Evolutionary conservation across 2,797 vertebrate genomes (phyloP), one percentile per base, ranked within the genome.

Genomic region (Anabas testudineus): DNA sequence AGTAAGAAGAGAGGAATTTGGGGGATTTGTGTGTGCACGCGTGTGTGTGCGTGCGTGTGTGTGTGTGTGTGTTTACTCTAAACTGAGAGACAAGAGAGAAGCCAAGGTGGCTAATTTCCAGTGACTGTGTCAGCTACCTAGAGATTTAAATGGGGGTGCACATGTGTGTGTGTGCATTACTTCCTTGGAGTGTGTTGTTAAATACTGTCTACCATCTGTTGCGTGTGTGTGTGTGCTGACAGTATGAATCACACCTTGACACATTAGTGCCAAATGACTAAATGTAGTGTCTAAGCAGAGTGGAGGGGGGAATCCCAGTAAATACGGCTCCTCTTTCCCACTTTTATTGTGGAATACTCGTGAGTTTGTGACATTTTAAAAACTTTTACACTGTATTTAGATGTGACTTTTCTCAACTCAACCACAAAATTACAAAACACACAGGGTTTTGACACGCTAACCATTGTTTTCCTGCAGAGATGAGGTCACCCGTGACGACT

Each of bases 221-320:
- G 46, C 45, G 16, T 55, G 26, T 62, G 67, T 55, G 41, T 74
- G 66, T 67, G 74, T 42, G 53, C 34, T 74, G 49, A 67, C 61
- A 64, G 61, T n/a, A 53, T 91, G 80, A 87, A 84, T 88, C 77
- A 71, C 70, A 81, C 34, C 65, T 65, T 66, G 67, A 78, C 67
- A 74, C 55, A 66, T 51, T 60, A 42, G 26, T n/a, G n/a, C n/a
- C n/a, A n/a, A n/a, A n/a, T n/a, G n/a, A n/a, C n/a, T n/a, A n/a
- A n/a, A n/a, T n/a, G n/a, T n/a, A n/a, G n/a, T 34, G 43, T 62
- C 61, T 16, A 7, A 21, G 30, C 46, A 28, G 60, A 45, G 26
- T 18, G 54, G 48, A 65, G 54, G 47, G 68, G 66, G 76, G 55
- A 79, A 70, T 78, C 78, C 76, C 65, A 2, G 32, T 26, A 26